Evolutionary conservation across 2,797 vertebrate genomes (phyloP).

Genomic region (Bufotes viridis): DNA sequence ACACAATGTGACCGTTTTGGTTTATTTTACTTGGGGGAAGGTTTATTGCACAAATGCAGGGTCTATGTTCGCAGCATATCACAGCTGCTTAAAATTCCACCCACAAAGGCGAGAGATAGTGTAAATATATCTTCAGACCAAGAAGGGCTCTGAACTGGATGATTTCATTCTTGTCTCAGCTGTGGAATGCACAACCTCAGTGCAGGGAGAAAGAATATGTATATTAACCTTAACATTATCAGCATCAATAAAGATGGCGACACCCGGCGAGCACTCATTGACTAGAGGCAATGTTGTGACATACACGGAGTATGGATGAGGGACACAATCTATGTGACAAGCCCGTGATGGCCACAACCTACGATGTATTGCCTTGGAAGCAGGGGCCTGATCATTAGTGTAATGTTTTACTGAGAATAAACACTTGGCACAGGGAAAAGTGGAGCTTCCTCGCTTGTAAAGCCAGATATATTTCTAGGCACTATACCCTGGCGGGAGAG

Average conservation of each 20-base stretch:
- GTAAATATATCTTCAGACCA: conserved; percentile 62
- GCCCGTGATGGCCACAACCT: neutral
- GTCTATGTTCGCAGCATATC: neutral
- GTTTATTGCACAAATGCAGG: conserved; percentile 17
- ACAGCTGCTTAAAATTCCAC: conserved; percentile 60
- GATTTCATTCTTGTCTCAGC: conserved; percentile 59
- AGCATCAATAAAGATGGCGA: conserved; percentile 58
- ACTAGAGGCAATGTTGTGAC: conserved; percentile 7
- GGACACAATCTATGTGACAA: conserved; percentile 33
- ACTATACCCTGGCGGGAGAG: conserved; percentile 36
- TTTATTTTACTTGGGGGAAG: conserved; percentile 58
- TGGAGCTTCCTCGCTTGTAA: conserved; percentile 17
- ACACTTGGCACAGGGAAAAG: conserved; percentile 21
- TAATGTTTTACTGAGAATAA: conserved; percentile 46
- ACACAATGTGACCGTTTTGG: conserved; percentile 49
- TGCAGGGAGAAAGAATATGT: conserved; percentile 63
- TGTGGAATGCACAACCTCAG: conserved; percentile 64
- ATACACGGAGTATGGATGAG: conserved; percentile 28
- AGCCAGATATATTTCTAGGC: conserved; percentile 48
- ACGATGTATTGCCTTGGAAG: neutral
- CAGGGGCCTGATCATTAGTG: conserved; percentile 36
- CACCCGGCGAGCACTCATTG: conserved; percentile 47
- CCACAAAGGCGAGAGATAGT: conserved; percentile 64
- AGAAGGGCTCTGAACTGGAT: conserved; percentile 58
- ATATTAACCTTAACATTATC: conserved; percentile 61